phyloP scores from a whole-genome alignment of 2,888 invertebrate genomes.

The Xiphydria camelus region DNA sequence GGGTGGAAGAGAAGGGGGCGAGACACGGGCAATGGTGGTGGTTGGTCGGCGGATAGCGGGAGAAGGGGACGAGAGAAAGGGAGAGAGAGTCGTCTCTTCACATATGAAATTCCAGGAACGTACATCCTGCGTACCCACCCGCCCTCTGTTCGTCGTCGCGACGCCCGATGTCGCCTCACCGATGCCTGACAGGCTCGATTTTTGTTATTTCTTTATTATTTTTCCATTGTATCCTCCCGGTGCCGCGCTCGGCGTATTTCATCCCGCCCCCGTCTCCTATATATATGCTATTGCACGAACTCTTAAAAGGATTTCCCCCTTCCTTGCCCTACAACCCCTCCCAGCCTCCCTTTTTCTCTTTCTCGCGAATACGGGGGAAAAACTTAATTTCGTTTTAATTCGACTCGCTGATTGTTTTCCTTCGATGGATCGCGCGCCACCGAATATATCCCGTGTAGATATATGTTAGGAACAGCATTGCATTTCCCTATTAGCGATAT shows the following conservation, averaged over 20 bases:
- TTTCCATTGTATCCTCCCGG: constrained; percentile 5
- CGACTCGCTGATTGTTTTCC: too few relatives aligned
- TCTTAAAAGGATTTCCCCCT: too few relatives aligned
- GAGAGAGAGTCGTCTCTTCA: constrained; percentile 19
- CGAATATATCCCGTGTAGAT: too few relatives aligned
- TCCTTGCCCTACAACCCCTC: constrained; percentile 18
- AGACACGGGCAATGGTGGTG: background rate
- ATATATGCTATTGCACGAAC: too few relatives aligned
- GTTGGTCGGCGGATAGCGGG: too few relatives aligned
- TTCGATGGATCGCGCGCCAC: too few relatives aligned
- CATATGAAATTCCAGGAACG: constrained; percentile 29
- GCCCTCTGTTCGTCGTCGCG: constrained; percentile 16
- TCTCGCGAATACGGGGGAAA: too few relatives aligned
- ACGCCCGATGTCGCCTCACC: constrained; percentile 5
- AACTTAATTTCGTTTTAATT: too few relatives aligned
- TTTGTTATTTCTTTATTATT: constrained; percentile 6
- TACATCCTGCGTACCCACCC: constrained; percentile 37
- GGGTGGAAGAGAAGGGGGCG: constrained; percentile 3
- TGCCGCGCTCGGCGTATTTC: constrained; percentile 2
- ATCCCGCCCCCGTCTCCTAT: constrained; percentile 5
- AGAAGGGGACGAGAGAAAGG: background rate
- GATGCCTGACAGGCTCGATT: constrained; percentile 9
- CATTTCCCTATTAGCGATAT: too few relatives aligned
- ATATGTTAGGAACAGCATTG: too few relatives aligned
- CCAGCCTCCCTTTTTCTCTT: constrained; percentile 19